Evolutionary conservation across 23 tunicate species (phyloP).

Genomic region (Ciona savignyi): DNA sequence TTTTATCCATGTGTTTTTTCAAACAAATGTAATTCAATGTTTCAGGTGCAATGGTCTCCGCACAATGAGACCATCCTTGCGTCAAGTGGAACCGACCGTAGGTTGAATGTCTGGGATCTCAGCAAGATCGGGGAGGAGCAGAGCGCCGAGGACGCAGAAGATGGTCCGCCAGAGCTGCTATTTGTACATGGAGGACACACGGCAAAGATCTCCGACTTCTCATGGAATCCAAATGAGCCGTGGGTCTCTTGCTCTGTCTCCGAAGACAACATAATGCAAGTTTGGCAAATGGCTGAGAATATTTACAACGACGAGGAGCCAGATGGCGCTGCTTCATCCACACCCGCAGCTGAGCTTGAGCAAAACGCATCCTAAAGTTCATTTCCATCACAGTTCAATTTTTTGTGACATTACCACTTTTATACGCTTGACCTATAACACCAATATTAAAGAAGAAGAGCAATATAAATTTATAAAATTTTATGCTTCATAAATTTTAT

Average conservation of each 20-base stretch:
- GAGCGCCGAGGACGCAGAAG: conserved; percentile 81
- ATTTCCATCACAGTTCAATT: neutral
- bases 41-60: conserved; percentile 93
- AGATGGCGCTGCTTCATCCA: conserved; percentile 8
- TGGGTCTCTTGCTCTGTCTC: conserved; percentile 84
- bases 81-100: conserved; percentile 84
- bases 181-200: conserved; percentile 81
- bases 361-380: conserved; percentile 9
- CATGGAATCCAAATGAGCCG: conserved; percentile 87
- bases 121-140: conserved; percentile 82
- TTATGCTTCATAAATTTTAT: too few relatives aligned
- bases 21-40: too few relatives aligned
- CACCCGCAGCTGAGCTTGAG: conserved; percentile 16
- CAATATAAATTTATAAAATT: too few relatives aligned
- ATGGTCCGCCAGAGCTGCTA: conserved; percentile 64
- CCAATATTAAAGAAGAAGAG: too few relatives aligned
- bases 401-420: too few relatives aligned
- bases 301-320: conserved; percentile 78
- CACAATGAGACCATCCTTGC: conserved; percentile 91
- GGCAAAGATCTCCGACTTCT: conserved; percentile 83
- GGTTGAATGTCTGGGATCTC: conserved; percentile 89
- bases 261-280: conserved; percentile 86
- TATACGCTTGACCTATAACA: too few relatives aligned
- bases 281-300: conserved; percentile 94
- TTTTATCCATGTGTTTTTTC: neutral